phyloP scores from a whole-genome alignment of 2,797 vertebrate species.

The Syncerus caffer region DNA sequence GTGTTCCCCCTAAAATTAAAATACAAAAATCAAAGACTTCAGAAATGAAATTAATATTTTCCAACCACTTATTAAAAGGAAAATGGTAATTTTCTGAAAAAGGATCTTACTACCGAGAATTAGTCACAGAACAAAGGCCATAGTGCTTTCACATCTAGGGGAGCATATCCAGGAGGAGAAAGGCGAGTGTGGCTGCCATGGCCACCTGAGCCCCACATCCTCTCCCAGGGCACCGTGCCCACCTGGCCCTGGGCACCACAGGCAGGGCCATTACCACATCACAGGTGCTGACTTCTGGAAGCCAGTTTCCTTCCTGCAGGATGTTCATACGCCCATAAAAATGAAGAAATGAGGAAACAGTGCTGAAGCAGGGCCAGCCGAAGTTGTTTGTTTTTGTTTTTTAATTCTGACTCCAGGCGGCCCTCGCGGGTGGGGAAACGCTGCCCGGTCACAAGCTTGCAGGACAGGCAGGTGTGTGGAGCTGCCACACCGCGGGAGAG shows the following conservation, averaged over 20 bases:
- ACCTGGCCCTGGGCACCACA: neutral
- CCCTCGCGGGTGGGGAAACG: neutral
- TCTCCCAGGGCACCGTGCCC: neutral
- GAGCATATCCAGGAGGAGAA: neutral
- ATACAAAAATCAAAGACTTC: neutral
- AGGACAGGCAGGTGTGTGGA: constrained; percentile 40
- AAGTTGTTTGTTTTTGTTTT: constrained; percentile 51
- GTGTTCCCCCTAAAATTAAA: neutral
- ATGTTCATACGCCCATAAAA: neutral
- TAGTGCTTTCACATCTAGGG: neutral
- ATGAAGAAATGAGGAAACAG: constrained; percentile 46
- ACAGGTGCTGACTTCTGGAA: neutral
- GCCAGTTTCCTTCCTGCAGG: neutral
- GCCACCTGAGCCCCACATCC: neutral
- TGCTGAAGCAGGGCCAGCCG: neutral
- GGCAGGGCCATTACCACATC: neutral
- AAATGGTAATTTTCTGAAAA: neutral
- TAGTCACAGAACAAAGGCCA: neutral
- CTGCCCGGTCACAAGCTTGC: neutral
- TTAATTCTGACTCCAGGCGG: neutral
- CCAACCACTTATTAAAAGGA: neutral
- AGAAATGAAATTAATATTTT: neutral
- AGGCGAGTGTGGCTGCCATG: rapidly evolving
- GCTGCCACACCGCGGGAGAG: neutral
- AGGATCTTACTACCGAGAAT: neutral